Evolutionary conservation across 1,140 invertebrate genomes (phyloP), one percentile per base, ranked within the genome.

Genomic region (Idris sp.): DNA sequence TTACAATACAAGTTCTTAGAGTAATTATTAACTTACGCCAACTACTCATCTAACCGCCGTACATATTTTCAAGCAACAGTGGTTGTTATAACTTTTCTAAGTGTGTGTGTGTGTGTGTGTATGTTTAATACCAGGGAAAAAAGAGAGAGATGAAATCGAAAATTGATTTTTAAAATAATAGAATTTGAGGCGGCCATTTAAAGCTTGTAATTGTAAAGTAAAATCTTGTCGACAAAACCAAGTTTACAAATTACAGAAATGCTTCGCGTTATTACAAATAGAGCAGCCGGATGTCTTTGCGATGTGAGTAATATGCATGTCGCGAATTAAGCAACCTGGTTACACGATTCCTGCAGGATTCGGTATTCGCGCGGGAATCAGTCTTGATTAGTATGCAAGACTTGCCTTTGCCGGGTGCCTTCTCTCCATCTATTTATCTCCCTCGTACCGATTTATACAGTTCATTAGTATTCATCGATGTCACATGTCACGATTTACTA

Each of bases 401-500:
- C 67, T 71, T 72, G 67, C 61, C 61, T 61, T 76, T 67, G 22
- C 74, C 35, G 30, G n/a, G 54, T 71, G 40, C 65, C 43, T 64
- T 67, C 46, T 65, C 65, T 71, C 65, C 54, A 61, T 67, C 65
- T 76, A 61, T 76, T 61, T 71, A 76, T 76, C 74, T 72, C 62
- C 61, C 68, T 67, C 48, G 40, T 51, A 67, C 67, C 65, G 74
- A 76, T 76, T 76, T 76, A 71, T 76, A 59, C 74, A 65, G 65
- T 76, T 76, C 67, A 76, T 71, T 67, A 71, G 65, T 71, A 76
- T 76, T 76, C 67, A 71, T 76, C 56, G 67, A 72, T 76, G 74
- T 75, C 72, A 74, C 72, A 74, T 74, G 58, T 74, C 72, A 74
- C 72, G 72, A 74, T 74, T 68, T 69, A 75, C 73, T 75, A 75